Conservation (phyloP, 2,113 vertebrate genomes). For the Strigops habroptila region DNA sequence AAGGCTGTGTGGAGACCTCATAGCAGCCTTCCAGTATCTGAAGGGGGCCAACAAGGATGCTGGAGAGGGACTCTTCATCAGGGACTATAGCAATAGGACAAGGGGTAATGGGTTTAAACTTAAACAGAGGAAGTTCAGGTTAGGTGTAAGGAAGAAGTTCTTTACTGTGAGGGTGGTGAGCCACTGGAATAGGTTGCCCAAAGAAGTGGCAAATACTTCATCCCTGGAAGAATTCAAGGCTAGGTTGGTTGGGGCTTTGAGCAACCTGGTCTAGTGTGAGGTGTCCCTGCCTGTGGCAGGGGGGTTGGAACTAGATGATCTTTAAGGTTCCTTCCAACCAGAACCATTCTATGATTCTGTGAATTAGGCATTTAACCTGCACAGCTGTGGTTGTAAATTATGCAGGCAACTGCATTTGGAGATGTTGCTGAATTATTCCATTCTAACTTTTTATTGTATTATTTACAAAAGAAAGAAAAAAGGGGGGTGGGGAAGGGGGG, state of each 20-base stretch:
- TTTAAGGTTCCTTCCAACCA: not conserved
- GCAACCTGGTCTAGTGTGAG: not conserved
- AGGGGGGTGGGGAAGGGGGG: too few species aligned
- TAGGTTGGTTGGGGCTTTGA: not conserved
- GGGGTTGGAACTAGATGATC: not conserved
- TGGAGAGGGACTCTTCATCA: not conserved
- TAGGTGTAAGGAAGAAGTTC: not conserved
- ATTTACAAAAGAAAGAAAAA: not conserved
- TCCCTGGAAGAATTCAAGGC: not conserved
- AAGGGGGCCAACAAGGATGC: not conserved
- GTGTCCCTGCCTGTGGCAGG: not conserved
- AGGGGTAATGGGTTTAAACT: not conserved
- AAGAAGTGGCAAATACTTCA: not conserved
- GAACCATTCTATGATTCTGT: not conserved
- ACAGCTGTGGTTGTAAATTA: not conserved
- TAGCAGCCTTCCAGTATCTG: not conserved
- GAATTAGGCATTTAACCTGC: not conserved
- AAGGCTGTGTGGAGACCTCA: not conserved
- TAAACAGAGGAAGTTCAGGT: not conserved
- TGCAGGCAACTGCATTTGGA: not conserved
- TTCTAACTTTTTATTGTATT: not conserved
- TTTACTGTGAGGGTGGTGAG: not conserved
- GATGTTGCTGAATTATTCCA: not conserved
- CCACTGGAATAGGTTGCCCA: not conserved
- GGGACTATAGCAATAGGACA: not conserved